Conservation (phyloP, 30 jellyfish, hydroid and myxozoan species). For the Mastigias papua region DNA sequence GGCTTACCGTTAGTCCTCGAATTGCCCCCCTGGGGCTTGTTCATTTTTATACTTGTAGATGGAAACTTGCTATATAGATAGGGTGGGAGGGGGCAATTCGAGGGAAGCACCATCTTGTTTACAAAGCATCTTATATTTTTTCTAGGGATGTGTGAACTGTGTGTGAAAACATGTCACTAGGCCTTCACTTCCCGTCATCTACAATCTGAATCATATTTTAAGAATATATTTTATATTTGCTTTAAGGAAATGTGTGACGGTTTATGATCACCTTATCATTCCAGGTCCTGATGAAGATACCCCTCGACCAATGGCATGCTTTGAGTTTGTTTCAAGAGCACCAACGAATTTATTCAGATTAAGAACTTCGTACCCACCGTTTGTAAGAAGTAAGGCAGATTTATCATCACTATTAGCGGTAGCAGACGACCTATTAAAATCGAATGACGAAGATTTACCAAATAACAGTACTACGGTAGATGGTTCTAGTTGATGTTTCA, state of each 20-base stretch:
- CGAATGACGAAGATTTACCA: conserved; percentile 5
- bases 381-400: conserved; percentile 70
- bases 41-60: no score
- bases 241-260: neutral
- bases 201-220: neutral
- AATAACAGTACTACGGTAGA: neutral
- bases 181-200: no score
- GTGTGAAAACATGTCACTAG: no score
- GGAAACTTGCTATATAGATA: no score
- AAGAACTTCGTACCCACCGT: conserved; percentile 82
- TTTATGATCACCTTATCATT: neutral
- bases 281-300: conserved; percentile 97
- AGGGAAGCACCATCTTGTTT: no score
- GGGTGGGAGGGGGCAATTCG: no score
- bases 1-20: no score
- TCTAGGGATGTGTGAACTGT: no score
- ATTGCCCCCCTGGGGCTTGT: no score
- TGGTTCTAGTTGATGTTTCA: neutral
- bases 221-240: neutral
- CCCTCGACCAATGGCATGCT: conserved; percentile 97
- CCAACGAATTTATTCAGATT: conserved; percentile 77
- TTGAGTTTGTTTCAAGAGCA: conserved; percentile 91
- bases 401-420: conserved; percentile 65
- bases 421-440: conserved; percentile 50
- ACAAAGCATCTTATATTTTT: no score